These are phyloP conservation scores for Cantharis rufa DNA, from an alignment of 2,888 invertebrate genomes.

Conservation along the genomic window DNA sequence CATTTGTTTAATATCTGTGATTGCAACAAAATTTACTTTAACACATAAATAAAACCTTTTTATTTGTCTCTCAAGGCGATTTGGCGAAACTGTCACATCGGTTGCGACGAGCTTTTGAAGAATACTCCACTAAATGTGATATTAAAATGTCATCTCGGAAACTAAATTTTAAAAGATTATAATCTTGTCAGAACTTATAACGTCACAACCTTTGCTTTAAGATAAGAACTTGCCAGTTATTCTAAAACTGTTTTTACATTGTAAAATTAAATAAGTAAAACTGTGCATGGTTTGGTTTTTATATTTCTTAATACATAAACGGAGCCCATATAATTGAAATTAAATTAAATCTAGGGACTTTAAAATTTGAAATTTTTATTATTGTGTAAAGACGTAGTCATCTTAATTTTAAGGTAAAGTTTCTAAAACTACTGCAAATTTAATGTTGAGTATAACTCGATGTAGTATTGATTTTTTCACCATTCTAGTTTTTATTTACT, in stretches of 20 bases:
- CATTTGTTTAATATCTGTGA: no score
- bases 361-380: no score
- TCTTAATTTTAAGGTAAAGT: no score
- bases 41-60: not conserved
- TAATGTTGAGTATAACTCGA: no score
- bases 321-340: no score
- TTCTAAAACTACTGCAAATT: no score
- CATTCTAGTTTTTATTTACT: not conserved
- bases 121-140: not conserved
- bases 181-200: not conserved
- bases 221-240: not conserved
- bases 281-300: no score
- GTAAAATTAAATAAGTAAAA: not conserved
- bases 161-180: not conserved
- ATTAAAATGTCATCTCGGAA: not conserved
- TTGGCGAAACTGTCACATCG: not conserved
- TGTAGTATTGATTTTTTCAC: not conserved
- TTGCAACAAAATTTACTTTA: not conserved
- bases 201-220: not conserved
- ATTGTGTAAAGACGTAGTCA: no score
- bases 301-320: no score
- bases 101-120: not conserved
- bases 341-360: no score
- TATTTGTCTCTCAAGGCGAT: not conserved
- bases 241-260: not conserved